Base-by-base conservation (phyloP, 92 coral and sea anemone genomes). In the Metridium senile region DNA sequence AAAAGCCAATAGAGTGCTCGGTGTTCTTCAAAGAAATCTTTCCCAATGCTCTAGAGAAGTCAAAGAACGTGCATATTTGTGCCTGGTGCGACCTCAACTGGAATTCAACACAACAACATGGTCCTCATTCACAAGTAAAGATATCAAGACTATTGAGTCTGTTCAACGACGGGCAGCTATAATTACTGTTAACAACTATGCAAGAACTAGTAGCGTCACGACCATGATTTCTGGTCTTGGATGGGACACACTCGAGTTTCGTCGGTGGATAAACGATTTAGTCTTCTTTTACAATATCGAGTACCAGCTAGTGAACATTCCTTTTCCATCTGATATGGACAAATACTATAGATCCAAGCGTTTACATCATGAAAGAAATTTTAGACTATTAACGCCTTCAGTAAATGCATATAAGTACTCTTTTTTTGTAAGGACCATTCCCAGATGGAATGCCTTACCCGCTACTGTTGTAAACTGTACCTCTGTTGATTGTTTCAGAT, bases 111-210 rank as follows among this genome's bases (percentile, higher is more conserved):
- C 61, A 6, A 4, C 6, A 4, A 21, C 61, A 9, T 54, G 61
- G 61, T 10, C 13, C 17, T 21, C 61, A 45, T 21, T 8, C 25
- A 54, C 61, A 8, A 54, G 20, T 3, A 11, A 54, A 54, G 25
- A 54, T 54, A 21, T 54, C 25, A 11, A 54, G n/a, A 33, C 26
- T 29, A 33, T 66, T 66, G 71, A 66, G 32, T 22, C 31, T 29
- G 47, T 19, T 33, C 71, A 65, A 66, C 71, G 22, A 22, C 45
- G 51, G n/a, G 45, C 45, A 66, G 71, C 71, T 16, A 29, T 45
- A 29, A 1, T 66, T 66, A 9, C 31, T 0, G 17, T 17, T 23
- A 33, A 26, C 19, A 25, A 30, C 45, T 66, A 66, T 33, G 19
- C 45, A 27, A 29, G 71, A 29, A 28, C n/a, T 22, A 28, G 71